These are phyloP conservation scores for Leptinotarsa haldemani DNA, from an alignment of 2,888 invertebrate species.

Conservation along the genomic window DNA sequence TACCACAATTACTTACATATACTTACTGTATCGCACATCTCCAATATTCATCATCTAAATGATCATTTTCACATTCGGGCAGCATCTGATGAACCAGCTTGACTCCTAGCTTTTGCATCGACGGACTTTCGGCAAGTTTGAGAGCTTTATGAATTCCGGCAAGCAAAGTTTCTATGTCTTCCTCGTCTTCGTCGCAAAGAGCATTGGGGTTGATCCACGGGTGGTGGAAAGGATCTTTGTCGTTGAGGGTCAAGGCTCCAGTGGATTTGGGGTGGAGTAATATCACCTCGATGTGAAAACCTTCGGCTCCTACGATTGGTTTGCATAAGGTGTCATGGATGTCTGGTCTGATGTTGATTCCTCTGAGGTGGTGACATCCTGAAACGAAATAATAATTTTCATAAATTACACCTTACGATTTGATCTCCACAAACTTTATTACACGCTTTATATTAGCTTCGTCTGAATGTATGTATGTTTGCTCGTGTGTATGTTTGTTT, in stretches of 20 bases:
- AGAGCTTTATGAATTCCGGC: constrained; percentile 71
- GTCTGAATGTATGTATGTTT: no score
- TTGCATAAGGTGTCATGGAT: constrained; percentile 69
- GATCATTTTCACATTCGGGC: constrained; percentile 67
- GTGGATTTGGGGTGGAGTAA: constrained; percentile 80
- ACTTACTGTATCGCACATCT: constrained; percentile 68
- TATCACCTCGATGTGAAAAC: constrained; percentile 73
- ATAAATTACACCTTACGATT: no score
- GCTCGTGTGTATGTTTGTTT: no score
- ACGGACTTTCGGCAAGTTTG: constrained; percentile 69
- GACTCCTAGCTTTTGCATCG: constrained; percentile 71
- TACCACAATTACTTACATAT: background rate
- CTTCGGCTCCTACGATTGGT: constrained; percentile 68
- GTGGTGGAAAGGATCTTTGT: constrained; percentile 78
- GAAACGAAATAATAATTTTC: background rate
- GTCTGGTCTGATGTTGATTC: constrained; percentile 48
- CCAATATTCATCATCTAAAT: constrained; percentile 73
- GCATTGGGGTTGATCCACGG: constrained; percentile 87
- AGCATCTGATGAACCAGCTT: constrained; percentile 60
- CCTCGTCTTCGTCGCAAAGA: constrained; percentile 71
- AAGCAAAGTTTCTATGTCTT: constrained; percentile 73
- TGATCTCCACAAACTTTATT: no score
- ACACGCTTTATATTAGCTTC: no score
- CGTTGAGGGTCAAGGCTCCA: constrained; percentile 76
- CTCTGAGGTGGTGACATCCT: constrained; percentile 41